These are phyloP conservation scores for Dione juno DNA, from an alignment of 2,888 invertebrate genomes.

Conservation along the genomic window DNA sequence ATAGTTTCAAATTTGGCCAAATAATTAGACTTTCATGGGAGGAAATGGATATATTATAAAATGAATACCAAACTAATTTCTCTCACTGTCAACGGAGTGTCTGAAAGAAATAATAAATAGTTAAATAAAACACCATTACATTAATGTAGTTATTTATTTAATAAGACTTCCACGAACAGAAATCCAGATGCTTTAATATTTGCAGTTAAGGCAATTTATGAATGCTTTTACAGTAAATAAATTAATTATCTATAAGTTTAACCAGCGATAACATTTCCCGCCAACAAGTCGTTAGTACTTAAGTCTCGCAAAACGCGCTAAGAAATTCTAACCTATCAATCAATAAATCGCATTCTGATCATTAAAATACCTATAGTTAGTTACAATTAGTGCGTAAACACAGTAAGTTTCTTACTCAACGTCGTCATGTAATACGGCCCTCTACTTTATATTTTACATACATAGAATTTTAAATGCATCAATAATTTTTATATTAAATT, in stretches of 20 bases:
- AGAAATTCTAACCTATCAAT: slow-evolving; percentile 59
- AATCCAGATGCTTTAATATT: slow-evolving; percentile 73
- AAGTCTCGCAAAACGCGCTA: slow-evolving; percentile 47
- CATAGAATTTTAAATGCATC: slow-evolving; percentile 46
- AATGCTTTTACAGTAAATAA: slow-evolving; percentile 74
- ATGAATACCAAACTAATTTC: not conserved
- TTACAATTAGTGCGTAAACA: slow-evolving; percentile 61
- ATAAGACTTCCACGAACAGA: slow-evolving; percentile 80
- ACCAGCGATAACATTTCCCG: slow-evolving; percentile 61
- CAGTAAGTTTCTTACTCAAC: slow-evolving; percentile 64
- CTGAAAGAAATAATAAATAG: not conserved
- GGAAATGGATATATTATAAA: too few relatives aligned
- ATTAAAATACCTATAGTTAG: slow-evolving; percentile 63
- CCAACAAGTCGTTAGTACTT: slow-evolving; percentile 67
- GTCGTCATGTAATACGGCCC: slow-evolving; percentile 57
- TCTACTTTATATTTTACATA: slow-evolving; percentile 42
- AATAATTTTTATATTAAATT: slow-evolving; percentile 40
- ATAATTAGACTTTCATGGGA: too few relatives aligned
- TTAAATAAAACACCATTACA: slow-evolving; percentile 46
- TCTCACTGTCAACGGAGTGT: not conserved
- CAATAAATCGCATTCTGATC: slow-evolving; percentile 54
- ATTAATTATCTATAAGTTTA: slow-evolving; percentile 72
- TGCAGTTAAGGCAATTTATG: slow-evolving; percentile 77
- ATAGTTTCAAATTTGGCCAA: too few relatives aligned
- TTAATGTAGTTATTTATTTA: slow-evolving; percentile 72